Conservation (phyloP, 2,113 vertebrate species). For the Columba janthina region DNA sequence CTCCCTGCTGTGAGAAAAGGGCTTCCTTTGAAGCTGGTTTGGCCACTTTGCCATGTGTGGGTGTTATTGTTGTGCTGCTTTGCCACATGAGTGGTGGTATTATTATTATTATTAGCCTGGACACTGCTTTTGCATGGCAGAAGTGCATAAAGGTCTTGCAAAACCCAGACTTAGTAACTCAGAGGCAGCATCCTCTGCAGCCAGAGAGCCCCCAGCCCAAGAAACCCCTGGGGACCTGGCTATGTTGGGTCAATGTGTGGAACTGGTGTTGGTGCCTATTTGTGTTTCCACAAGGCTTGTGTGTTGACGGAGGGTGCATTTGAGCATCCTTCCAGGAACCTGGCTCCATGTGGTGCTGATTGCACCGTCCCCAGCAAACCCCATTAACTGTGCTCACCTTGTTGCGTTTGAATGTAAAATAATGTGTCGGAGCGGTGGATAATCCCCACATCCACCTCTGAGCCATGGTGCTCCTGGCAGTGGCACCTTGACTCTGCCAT, state of each 20-base stretch:
- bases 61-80: background rate
- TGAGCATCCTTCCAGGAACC: background rate
- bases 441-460: no score
- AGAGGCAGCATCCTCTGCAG: background rate
- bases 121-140: background rate
- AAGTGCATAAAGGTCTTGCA: background rate
- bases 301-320: background rate
- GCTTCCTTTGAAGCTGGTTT: background rate
- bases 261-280: accelerated
- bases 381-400: background rate
- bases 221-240: accelerated
- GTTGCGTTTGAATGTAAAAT: background rate
- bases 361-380: background rate
- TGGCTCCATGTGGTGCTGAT: background rate
- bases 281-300: background rate
- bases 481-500: background rate
- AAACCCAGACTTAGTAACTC: background rate
- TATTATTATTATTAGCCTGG: background rate
- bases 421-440: background rate
- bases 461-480: background rate
- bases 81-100: background rate
- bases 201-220: background rate
- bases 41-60: background rate
- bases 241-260: accelerated
- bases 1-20: background rate